Conservation (phyloP, 2,797 vertebrate species). For the Ispidina picta region DNA sequence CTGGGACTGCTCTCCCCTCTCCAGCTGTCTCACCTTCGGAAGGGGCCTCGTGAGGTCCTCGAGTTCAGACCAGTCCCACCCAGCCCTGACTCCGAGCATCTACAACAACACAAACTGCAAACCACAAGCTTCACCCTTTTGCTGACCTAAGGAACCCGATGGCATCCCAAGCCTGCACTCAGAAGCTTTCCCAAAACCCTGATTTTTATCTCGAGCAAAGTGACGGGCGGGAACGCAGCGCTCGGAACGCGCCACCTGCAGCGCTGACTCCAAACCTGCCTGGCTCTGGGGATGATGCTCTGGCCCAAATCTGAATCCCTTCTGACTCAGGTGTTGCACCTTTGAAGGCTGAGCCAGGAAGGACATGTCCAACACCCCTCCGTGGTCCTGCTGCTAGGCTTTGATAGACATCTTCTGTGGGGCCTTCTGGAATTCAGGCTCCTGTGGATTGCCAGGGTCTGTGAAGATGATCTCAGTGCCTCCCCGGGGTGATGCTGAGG, state of each 20-base stretch:
- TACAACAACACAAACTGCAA: background rate
- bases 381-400: background rate
- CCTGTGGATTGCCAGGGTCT: background rate
- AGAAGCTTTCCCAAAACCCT: background rate
- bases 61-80: background rate
- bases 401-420: fast-evolving
- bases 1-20: background rate
- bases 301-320: background rate
- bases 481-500: background rate
- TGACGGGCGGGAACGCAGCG: too few species aligned
- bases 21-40: background rate
- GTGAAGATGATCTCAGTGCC: background rate
- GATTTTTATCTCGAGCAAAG: background rate
- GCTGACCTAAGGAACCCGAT: background rate
- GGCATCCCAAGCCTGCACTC: background rate
- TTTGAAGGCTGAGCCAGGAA: background rate
- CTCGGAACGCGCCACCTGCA: background rate
- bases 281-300: background rate
- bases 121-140: background rate
- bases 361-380: background rate
- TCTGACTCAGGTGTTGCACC: background rate
- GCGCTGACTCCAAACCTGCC: background rate
- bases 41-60: background rate
- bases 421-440: background rate
- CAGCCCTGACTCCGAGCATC: background rate